Percentiles rank a stretch among this genome's conserved stretches.
Conservation (phyloP, 2,113 vertebrate genomes). For the Hippocampus guttulatus region DNA sequence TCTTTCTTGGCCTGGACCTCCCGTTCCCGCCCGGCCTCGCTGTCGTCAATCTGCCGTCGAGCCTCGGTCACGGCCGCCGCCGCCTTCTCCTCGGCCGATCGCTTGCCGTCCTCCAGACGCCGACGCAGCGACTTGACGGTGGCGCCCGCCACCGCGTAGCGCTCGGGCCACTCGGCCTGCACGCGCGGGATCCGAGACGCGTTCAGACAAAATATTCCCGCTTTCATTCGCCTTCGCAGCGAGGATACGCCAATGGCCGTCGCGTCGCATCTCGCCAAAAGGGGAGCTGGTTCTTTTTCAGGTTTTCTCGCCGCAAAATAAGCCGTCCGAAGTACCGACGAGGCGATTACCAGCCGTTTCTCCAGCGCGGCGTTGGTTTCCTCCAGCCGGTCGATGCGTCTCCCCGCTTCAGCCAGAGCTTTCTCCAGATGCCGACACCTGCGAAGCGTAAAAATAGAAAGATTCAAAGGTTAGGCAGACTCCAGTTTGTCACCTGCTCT, state of each 20-base stretch:
- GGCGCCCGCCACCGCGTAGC: conserved; percentile 70
- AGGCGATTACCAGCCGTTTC: conserved; percentile 77
- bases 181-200: background rate
- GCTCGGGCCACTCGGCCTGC: conserved; percentile 85
- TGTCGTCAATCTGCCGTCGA: conserved; percentile 81
- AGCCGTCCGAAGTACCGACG: no score
- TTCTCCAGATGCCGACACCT: conserved; percentile 85
- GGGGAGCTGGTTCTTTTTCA: no score
- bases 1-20: conserved; percentile 92
- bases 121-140: conserved; percentile 80
- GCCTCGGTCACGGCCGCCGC: conserved; percentile 78
- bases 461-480: no score
- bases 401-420: conserved; percentile 79
- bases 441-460: conserved; percentile 1
- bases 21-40: conserved; percentile 77
- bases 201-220: no score
- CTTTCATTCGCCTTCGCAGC: background rate
- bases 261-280: no score
- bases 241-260: background rate
- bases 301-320: no score
- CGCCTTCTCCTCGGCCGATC: conserved; percentile 81
- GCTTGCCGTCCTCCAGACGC: conserved; percentile 81
- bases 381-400: conserved; percentile 78
- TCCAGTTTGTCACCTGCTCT: background rate
- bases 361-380: conserved; percentile 81